Evolutionary conservation across 2,113 vertebrate species (phyloP).

Genomic region (Actinemys pallida): DNA sequence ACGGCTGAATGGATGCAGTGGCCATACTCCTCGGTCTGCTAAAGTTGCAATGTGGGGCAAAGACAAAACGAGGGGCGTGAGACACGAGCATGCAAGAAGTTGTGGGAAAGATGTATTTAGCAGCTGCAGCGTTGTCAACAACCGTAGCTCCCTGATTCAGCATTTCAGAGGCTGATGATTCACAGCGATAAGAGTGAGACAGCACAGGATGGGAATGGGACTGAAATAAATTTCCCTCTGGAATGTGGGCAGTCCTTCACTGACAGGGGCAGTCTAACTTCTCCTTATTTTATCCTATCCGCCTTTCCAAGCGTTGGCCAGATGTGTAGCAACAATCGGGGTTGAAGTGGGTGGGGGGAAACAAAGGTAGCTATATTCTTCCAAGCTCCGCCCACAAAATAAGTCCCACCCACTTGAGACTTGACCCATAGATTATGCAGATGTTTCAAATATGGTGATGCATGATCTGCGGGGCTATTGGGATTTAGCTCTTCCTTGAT

Average conservation of each 20-base stretch:
- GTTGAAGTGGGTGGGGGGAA: not conserved
- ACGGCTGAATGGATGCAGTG: not conserved
- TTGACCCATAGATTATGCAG: not conserved
- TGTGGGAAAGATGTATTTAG: not conserved
- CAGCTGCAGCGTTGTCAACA: not conserved
- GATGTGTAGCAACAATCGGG: not conserved
- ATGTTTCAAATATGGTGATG: not conserved
- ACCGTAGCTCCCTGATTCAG: slow-evolving; percentile 53
- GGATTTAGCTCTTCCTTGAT: not conserved
- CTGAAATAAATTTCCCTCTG: not conserved
- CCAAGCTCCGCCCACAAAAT: not conserved
- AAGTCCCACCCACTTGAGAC: not conserved
- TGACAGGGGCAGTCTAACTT: not conserved
- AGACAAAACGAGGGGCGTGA: accelerated
- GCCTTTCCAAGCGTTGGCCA: not conserved
- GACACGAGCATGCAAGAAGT: accelerated
- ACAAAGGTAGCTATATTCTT: not conserved
- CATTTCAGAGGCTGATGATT: not conserved
- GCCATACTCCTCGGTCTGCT: not conserved
- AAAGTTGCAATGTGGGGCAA: accelerated
- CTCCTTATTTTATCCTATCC: not conserved
- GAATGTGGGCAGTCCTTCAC: not conserved
- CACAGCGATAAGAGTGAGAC: not conserved
- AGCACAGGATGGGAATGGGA: not conserved
- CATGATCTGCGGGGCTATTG: not conserved